Percentiles rank a stretch among this genome's conserved stretches.
Evolutionary conservation across 1,140 invertebrate species (phyloP).

Genomic region (Heliconius hewitsoni): DNA sequence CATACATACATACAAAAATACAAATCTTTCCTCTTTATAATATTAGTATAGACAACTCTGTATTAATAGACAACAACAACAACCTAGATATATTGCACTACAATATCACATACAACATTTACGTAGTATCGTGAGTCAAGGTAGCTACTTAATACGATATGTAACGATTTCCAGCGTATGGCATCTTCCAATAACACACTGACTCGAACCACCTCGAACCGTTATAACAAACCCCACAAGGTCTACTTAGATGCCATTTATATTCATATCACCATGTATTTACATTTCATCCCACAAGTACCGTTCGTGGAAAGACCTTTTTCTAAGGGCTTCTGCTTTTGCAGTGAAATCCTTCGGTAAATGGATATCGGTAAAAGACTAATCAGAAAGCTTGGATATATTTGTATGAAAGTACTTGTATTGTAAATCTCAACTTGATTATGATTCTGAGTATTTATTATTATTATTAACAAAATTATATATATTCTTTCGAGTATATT

Average conservation of each 20-base stretch:
- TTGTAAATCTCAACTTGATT: neutral
- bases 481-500: neutral
- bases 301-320: slow-evolving; percentile 37
- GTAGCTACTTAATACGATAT: slow-evolving; percentile 26
- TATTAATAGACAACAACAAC: too few relatives aligned
- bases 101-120: neutral
- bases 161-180: slow-evolving; percentile 35
- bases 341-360: slow-evolving; percentile 34
- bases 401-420: neutral
- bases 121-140: neutral
- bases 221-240: slow-evolving; percentile 43
- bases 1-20: too few relatives aligned
- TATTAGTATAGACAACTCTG: too few relatives aligned
- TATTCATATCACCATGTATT: slow-evolving; percentile 63
- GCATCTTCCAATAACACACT: slow-evolving; percentile 42
- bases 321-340: slow-evolving; percentile 46
- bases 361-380: slow-evolving; percentile 30
- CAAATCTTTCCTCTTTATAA: too few relatives aligned
- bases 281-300: slow-evolving; percentile 53
- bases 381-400: slow-evolving; percentile 33
- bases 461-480: neutral
- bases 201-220: slow-evolving; percentile 35
- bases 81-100: too few relatives aligned
- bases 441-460: neutral
- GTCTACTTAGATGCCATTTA: slow-evolving; percentile 58